Evolutionary conservation across 2,797 vertebrate species (phyloP).

Genomic region (Sebastiscus tertius): DNA sequence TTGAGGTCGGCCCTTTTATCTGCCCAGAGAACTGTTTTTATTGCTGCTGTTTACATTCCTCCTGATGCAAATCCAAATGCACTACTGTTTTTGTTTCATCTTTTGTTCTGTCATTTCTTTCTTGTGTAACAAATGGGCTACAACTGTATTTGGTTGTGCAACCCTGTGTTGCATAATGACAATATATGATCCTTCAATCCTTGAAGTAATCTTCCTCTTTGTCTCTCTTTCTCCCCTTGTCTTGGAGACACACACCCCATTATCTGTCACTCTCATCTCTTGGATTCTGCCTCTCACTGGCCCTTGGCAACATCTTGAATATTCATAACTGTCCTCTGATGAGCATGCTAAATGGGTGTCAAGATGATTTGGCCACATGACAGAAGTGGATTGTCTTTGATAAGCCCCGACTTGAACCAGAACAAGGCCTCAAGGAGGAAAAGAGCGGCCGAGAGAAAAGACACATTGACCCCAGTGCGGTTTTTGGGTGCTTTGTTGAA

Average conservation of each 20-base stretch:
- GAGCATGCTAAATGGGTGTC: constrained; percentile 85
- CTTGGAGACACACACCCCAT: constrained; percentile 32
- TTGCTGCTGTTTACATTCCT: not conserved
- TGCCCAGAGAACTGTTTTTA: not conserved
- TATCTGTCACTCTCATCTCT: constrained; percentile 55
- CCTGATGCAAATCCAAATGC: not conserved
- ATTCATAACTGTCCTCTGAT: constrained; percentile 82
- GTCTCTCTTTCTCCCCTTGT: constrained; percentile 10
- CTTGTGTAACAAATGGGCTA: not conserved
- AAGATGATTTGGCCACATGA: constrained; percentile 81
- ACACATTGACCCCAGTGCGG: constrained; percentile 65
- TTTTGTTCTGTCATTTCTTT: not conserved
- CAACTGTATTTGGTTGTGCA: not conserved
- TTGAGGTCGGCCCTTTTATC: not conserved
- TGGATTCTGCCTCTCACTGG: constrained; percentile 55
- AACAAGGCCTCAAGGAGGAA: constrained; percentile 65
- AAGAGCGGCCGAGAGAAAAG: constrained; percentile 52
- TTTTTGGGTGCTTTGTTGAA: constrained; percentile 55
- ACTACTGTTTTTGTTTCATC: not conserved
- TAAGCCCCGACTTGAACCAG: constrained; percentile 70
- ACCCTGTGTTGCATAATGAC: not conserved
- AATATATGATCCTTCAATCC: not conserved
- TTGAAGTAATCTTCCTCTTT: constrained; percentile 5
- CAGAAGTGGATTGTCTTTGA: constrained; percentile 79
- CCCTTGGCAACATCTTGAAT: constrained; percentile 75